Base-by-base conservation (phyloP, 2,888 invertebrate genomes). In the Rhogogaster chlorosoma region DNA sequence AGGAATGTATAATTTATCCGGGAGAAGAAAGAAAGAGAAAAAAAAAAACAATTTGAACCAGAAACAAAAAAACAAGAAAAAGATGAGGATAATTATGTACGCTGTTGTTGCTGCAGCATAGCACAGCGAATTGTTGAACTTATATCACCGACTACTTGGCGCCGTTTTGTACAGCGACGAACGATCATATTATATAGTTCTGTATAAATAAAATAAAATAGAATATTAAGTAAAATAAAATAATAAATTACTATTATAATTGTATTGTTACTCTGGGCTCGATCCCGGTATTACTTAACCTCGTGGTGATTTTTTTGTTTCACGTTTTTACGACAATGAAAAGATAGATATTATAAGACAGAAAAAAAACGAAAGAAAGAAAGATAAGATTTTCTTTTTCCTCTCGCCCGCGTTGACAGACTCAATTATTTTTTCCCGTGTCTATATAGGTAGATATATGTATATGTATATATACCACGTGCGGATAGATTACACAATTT, bases 311-410 rank as follows among this genome's bases (percentile, higher is more conserved):
- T 64, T 64, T 29, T 64, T 64, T 9, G 9, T 29, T n/a, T n/a
- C 7, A 0, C n/a, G 18, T 53, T 53, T 53, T n/a, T 53, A n/a
- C 6, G 6, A n/a, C 64, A 15, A 7, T 36, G 42, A 26, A 29
- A 71, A 75, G 53, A 71, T 49, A n/a, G 22, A 49, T 18, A 75
- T 10, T 29, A 29, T 45, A 45, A 42, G 12, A 38, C n/a, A 61
- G 0, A 10, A 61, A 38, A 53, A 57, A 67, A 71, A 64, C 61
- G 49, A 85, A 32, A 53, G 32, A 80, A 83, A 85, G 57, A 45
- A 45, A 2, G 6, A n/a, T 2, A n/a, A n/a, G n/a, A 18, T 53
- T 53, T 53, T 53, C 18, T 53, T n/a, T n/a, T 53, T 53, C n/a
- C 53, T n/a, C 53, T 53, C n/a, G 0, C n/a, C n/a, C n/a, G n/a